These are phyloP conservation scores for Microcebus murinus DNA, from an alignment of 2,113 vertebrate genomes.

Conservation along the genomic window DNA sequence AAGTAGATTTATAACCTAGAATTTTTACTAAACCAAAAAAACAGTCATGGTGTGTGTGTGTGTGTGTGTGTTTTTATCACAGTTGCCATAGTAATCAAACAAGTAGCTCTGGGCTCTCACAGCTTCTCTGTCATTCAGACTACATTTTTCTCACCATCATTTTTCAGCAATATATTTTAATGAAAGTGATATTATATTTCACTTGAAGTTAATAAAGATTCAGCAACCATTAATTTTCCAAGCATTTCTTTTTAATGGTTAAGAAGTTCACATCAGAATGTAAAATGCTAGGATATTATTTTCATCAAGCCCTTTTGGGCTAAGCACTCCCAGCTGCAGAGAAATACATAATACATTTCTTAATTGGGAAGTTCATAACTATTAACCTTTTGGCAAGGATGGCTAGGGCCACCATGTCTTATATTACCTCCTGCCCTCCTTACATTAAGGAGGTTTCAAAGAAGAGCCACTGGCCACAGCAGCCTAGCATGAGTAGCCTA, in stretches of 20 bases:
- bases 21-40: slow-evolving; percentile 58
- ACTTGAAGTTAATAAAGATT: slow-evolving; percentile 67
- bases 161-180: slow-evolving; percentile 64
- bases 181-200: slow-evolving; percentile 62
- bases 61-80: not conserved
- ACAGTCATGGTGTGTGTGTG: not conserved
- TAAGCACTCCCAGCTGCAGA: slow-evolving; percentile 40
- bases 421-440: slow-evolving; percentile 41
- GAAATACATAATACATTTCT: slow-evolving; percentile 51
- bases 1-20: slow-evolving; percentile 52
- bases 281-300: not conserved
- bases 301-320: not conserved
- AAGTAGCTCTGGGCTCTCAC: slow-evolving; percentile 56
- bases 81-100: slow-evolving; percentile 80
- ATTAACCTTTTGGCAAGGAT: slow-evolving; percentile 57
- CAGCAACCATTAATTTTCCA: slow-evolving; percentile 19
- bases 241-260: slow-evolving; percentile 56
- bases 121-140: slow-evolving; percentile 61
- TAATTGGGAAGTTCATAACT: slow-evolving; percentile 47
- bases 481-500: not conserved
- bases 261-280: slow-evolving; percentile 54
- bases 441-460: not conserved
- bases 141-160: slow-evolving; percentile 58
- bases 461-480: not conserved
- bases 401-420: not conserved